Conservation (phyloP, 2,113 vertebrate species). For the Pardalotus punctatus region DNA sequence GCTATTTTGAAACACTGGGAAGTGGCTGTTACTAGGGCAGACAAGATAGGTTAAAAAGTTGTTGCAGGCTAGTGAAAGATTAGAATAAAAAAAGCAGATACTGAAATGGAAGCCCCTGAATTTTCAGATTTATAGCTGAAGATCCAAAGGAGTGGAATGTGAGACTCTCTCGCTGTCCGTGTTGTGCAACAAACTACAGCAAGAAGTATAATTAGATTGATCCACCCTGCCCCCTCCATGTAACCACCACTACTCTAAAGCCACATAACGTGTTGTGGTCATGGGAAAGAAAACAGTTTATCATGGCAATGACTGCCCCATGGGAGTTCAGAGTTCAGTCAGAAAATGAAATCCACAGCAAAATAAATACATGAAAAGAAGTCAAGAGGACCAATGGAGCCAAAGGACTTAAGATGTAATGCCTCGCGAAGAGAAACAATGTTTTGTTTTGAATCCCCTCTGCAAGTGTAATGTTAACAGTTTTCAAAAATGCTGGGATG, state of each 20-base stretch:
- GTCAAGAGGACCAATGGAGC: not conserved
- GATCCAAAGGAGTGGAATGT: not conserved
- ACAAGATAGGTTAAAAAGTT: not conserved
- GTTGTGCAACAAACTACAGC: not conserved
- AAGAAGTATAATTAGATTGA: not conserved
- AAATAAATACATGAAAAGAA: slow-evolving; percentile 7
- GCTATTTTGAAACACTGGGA: not conserved
- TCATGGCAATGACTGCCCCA: slow-evolving; percentile 26
- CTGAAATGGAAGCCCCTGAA: not conserved
- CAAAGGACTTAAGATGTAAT: not conserved
- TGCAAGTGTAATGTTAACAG: not conserved
- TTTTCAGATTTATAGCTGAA: not conserved
- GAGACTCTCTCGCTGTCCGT: not conserved
- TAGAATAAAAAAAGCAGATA: not conserved
- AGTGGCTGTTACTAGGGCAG: not conserved
- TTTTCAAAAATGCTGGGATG: not conserved
- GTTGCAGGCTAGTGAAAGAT: not conserved
- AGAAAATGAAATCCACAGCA: slow-evolving; percentile 36
- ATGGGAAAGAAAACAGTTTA: slow-evolving; percentile 55
- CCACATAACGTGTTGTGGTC: slow-evolving; percentile 46
- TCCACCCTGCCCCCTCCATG: not conserved
- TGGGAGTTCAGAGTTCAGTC: slow-evolving; percentile 31
- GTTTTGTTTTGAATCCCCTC: not conserved
- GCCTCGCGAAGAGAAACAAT: not conserved
- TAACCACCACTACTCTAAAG: slow-evolving; percentile 7